These are phyloP conservation scores for Mus minutoides DNA, from an alignment of 2,797 vertebrate species.

Conservation along the genomic window DNA sequence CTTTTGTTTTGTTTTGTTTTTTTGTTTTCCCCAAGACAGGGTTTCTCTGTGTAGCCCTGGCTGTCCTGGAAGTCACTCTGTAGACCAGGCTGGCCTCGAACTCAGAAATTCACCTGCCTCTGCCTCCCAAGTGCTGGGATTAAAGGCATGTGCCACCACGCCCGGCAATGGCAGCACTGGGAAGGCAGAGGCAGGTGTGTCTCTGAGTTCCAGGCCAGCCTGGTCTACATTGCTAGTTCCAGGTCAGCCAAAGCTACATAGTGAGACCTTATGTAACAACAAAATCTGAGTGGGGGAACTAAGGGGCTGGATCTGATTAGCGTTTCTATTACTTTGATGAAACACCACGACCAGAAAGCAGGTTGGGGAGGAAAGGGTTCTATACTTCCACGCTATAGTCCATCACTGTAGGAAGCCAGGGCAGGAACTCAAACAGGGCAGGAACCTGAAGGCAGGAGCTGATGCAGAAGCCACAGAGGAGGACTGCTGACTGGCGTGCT, in stretches of 20 bases:
- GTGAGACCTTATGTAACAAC: background rate
- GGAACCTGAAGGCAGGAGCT: background rate
- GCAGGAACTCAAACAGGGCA: background rate
- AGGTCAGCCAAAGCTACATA: background rate
- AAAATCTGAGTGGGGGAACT: background rate
- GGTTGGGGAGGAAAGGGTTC: background rate
- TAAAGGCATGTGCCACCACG: no score
- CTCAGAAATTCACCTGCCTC: no score
- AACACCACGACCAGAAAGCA: background rate
- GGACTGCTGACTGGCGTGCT: background rate
- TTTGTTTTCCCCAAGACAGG: no score
- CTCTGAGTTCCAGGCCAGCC: background rate
- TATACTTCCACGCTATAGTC: background rate
- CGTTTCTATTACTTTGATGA: background rate
- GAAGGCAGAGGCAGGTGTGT: background rate
- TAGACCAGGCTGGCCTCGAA: no score
- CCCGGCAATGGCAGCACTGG: background rate
- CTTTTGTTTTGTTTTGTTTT: no score
- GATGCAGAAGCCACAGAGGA: background rate
- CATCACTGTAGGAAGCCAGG: background rate
- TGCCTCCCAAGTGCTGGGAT: no score
- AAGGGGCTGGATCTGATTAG: background rate
- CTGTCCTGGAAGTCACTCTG: no score
- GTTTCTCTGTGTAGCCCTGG: no score
- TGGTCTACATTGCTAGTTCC: background rate